phyloP scores from a whole-genome alignment of 2,113 vertebrate genomes.

The Agapornis roseicollis region DNA sequence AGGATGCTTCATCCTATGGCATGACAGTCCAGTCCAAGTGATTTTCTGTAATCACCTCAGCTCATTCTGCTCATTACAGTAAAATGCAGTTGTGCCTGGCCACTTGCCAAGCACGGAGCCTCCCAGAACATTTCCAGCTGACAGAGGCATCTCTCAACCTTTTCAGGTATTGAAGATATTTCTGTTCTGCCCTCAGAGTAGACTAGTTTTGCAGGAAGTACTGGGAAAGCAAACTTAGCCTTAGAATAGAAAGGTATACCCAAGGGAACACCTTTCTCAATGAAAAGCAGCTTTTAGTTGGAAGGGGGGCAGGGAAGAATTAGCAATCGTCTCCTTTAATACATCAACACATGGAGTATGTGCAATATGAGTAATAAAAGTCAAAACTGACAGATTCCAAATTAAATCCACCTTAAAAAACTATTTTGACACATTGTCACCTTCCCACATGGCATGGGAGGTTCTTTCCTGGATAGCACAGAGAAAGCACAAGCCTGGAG shows the following conservation, averaged over 20 bases:
- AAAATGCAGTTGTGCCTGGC: neutral
- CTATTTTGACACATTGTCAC: neutral
- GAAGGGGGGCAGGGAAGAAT: neutral
- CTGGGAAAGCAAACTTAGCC: neutral
- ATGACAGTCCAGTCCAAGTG: neutral
- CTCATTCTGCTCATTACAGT: neutral
- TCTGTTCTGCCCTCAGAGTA: neutral
- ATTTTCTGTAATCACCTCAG: constrained; percentile 7
- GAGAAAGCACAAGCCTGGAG: neutral
- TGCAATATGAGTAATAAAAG: neutral
- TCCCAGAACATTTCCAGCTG: neutral
- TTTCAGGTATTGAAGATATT: neutral
- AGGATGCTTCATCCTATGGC: neutral
- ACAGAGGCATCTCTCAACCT: constrained; percentile 22
- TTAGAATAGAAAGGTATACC: neutral
- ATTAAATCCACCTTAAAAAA: neutral
- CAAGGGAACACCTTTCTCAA: neutral
- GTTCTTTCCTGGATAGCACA: neutral
- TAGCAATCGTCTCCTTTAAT: neutral
- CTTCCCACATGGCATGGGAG: neutral
- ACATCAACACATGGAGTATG: neutral
- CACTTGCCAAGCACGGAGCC: neutral
- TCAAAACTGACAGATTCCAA: neutral
- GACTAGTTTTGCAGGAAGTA: neutral
- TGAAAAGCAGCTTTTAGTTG: neutral